Conservation (phyloP, 2,888 invertebrate genomes). For the Bibio marci region DNA sequence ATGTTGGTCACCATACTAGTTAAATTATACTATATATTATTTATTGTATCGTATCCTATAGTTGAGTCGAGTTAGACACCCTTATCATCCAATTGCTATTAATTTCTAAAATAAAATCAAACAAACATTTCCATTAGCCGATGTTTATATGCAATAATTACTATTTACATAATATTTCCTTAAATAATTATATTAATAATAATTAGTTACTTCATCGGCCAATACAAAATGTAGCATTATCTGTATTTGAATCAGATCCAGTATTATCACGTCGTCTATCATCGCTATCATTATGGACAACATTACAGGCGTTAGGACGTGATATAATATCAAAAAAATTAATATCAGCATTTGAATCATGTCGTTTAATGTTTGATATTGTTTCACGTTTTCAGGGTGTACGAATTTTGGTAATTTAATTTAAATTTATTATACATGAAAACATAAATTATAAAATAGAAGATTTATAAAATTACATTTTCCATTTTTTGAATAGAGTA, state of each 20-base stretch:
- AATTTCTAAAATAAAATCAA: too few species aligned
- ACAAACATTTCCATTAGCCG: slow-evolving; percentile 1
- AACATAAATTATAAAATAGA: background rate
- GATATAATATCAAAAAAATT: slow-evolving; percentile 55
- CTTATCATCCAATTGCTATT: too few species aligned
- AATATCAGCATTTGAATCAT: slow-evolving; percentile 54
- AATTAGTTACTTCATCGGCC: slow-evolving; percentile 25
- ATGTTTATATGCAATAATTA: too few species aligned
- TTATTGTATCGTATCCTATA: too few species aligned
- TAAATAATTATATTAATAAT: slow-evolving; percentile 10
- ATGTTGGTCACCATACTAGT: too few species aligned
- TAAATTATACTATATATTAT: too few species aligned
- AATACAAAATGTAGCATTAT: slow-evolving; percentile 23
- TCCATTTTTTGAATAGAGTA: slow-evolving; percentile 37
- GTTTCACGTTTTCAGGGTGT: slow-evolving; percentile 43
- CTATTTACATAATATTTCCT: slow-evolving; percentile 11
- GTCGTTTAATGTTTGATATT: slow-evolving; percentile 35
- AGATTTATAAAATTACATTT: background rate
- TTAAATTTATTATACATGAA: slow-evolving; percentile 3
- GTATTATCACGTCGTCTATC: slow-evolving; percentile 39
- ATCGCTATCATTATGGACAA: slow-evolving; percentile 72
- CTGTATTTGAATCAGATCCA: slow-evolving; percentile 28
- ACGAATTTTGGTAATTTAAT: slow-evolving; percentile 46
- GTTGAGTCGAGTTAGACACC: too few species aligned
- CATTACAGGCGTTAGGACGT: slow-evolving; percentile 53